Evolutionary conservation across 2,888 invertebrate species (phyloP).

Genomic region (Abrostola tripartita): DNA sequence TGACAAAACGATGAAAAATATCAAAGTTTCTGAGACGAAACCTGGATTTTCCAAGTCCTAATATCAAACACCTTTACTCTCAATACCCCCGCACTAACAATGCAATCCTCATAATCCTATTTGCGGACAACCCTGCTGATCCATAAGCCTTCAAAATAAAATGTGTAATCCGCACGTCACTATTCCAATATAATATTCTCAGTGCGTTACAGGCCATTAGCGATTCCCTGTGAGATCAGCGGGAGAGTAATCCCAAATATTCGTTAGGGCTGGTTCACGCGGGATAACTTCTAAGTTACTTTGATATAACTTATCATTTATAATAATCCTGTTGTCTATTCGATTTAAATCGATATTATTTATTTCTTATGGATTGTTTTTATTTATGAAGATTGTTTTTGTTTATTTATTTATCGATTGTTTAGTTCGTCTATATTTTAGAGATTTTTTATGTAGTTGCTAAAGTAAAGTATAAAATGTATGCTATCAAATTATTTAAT

Average conservation of each 20-base stretch:
- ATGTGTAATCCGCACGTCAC: conserved; percentile 45
- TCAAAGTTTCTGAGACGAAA: too few species aligned
- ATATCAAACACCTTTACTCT: not conserved
- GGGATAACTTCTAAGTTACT: conserved; percentile 8
- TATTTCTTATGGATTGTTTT: too few species aligned
- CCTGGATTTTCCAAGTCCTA: too few species aligned
- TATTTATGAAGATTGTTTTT: too few species aligned
- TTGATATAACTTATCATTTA: conserved; percentile 3
- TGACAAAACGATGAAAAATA: too few species aligned
- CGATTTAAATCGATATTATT: too few species aligned
- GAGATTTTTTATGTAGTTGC: too few species aligned
- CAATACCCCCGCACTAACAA: conserved; percentile 13
- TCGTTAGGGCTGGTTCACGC: conserved; percentile 34
- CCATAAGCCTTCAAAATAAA: conserved; percentile 44
- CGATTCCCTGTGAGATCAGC: conserved; percentile 50
- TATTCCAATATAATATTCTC: conserved; percentile 52
- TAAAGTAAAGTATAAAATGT: too few species aligned
- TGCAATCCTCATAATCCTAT: conserved; percentile 38
- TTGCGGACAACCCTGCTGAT: conserved; percentile 27
- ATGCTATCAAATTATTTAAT: too few species aligned
- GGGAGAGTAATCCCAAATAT: conserved; percentile 44
- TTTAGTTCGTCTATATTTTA: too few species aligned
- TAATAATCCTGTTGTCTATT: not conserved
- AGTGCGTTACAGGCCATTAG: conserved; percentile 46
- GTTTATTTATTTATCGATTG: too few species aligned